phyloP scores from a whole-genome alignment of 2,113 vertebrate species.

The Marmota monax region DNA sequence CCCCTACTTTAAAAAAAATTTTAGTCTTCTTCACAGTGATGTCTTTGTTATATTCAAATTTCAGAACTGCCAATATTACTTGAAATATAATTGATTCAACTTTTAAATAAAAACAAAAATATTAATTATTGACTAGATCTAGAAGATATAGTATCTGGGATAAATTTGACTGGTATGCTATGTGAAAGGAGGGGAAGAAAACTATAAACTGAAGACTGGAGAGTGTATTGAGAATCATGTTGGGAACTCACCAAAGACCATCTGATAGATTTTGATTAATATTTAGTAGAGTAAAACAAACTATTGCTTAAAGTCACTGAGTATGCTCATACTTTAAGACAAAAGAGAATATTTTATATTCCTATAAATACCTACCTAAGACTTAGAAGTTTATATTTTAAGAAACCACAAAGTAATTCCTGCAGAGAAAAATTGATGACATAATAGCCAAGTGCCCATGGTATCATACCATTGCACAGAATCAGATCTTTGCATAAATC shows the following conservation, averaged over 20 bases:
- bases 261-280: background rate
- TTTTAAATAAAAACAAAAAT: background rate
- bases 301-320: background rate
- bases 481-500: conserved; percentile 43
- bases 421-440: background rate
- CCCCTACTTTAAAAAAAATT: background rate
- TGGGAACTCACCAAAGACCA: background rate
- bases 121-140: background rate
- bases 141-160: background rate
- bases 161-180: background rate
- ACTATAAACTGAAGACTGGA: background rate
- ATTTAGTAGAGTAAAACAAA: background rate
- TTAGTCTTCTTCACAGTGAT: background rate
- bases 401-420: background rate
- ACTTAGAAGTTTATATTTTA: conserved; percentile 37
- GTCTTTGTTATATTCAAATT: background rate
- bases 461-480: background rate
- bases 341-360: background rate
- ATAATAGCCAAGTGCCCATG: background rate
- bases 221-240: background rate
- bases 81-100: background rate
- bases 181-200: background rate
- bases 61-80: background rate
- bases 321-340: background rate
- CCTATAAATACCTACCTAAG: background rate